phyloP scores from a whole-genome alignment of 2,888 invertebrate genomes.

The Nomada goodeniana region DNA sequence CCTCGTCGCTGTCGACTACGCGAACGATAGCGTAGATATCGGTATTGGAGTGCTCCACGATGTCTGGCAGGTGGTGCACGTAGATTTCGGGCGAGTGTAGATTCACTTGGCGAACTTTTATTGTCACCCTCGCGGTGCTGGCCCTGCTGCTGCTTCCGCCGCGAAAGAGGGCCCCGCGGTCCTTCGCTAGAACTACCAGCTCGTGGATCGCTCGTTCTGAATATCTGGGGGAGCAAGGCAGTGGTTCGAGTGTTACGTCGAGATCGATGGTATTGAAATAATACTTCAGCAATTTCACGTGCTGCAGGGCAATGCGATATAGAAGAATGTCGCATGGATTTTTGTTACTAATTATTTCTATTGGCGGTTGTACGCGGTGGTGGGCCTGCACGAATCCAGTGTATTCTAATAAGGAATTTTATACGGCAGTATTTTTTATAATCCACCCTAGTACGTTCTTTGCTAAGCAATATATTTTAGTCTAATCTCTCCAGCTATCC shows the following conservation, averaged over 20 bases:
- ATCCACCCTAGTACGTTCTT: too few species aligned
- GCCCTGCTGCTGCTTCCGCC: slow-evolving; percentile 86
- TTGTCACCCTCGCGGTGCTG: slow-evolving; percentile 91
- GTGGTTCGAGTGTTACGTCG: background rate
- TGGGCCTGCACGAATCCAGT: too few species aligned
- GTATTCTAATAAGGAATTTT: too few species aligned
- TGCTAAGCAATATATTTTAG: too few species aligned
- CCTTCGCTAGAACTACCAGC: slow-evolving; percentile 93
- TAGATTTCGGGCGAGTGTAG: slow-evolving; percentile 93
- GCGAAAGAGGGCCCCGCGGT: slow-evolving; percentile 90
- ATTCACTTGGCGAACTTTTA: slow-evolving; percentile 92
- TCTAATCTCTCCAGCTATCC: too few species aligned
- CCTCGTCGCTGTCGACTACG: slow-evolving; percentile 93
- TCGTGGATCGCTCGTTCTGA: slow-evolving; percentile 90
- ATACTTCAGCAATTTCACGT: too few species aligned
- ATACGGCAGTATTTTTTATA: too few species aligned
- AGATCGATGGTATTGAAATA: too few species aligned
- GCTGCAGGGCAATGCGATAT: too few species aligned
- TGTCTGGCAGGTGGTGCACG: slow-evolving; percentile 91
- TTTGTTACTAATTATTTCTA: too few species aligned
- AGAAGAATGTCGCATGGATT: too few species aligned
- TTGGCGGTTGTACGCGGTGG: too few species aligned
- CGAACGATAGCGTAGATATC: slow-evolving; percentile 96
- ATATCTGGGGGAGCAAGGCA: slow-evolving; percentile 82
- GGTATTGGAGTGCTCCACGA: slow-evolving; percentile 92